These are phyloP conservation scores for Arenaria interpres DNA, from an alignment of 2,113 vertebrate genomes.

Conservation along the genomic window DNA sequence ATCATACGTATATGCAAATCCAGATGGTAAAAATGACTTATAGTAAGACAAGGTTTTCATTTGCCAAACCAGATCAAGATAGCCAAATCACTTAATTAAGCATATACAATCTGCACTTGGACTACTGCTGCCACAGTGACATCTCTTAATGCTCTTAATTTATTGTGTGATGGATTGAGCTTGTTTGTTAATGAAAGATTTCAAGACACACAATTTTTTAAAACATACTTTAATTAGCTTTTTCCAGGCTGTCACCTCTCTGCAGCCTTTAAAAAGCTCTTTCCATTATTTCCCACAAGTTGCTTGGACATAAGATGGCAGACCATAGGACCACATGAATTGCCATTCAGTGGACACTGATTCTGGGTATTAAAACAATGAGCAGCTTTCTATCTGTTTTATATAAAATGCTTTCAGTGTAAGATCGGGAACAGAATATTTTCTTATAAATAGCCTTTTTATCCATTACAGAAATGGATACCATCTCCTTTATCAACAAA, in stretches of 20 bases:
- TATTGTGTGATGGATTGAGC: neutral
- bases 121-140: neutral
- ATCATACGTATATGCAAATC: constrained; percentile 74
- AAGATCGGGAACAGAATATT: neutral
- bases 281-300: neutral
- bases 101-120: neutral
- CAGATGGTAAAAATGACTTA: constrained; percentile 66
- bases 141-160: neutral
- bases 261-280: neutral
- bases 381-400: neutral
- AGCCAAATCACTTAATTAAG: neutral
- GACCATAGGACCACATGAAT: neutral
- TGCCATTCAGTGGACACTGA: neutral
- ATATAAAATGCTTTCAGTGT: neutral
- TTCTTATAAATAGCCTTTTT: neutral
- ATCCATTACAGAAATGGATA: neutral
- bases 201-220: neutral
- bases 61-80: constrained; percentile 42
- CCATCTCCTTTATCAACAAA: neutral
- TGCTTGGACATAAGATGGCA: neutral
- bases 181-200: neutral
- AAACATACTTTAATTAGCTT: neutral
- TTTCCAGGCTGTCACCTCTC: neutral
- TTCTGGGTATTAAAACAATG: neutral
- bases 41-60: constrained; percentile 14